Base-by-base conservation (phyloP, 2,797 vertebrate species). In the Pagetopsis macropterus region DNA sequence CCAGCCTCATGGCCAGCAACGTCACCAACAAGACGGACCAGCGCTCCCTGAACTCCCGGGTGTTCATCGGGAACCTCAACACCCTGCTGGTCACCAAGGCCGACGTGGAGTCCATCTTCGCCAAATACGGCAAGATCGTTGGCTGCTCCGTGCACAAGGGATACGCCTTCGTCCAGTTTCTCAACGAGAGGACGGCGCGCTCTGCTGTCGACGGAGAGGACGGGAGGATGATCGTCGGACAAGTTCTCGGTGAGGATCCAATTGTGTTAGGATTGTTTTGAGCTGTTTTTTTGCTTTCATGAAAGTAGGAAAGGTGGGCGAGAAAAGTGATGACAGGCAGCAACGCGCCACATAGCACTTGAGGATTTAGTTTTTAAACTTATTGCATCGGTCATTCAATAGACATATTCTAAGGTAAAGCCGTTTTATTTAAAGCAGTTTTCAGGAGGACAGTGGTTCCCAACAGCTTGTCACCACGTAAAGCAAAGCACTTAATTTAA, bases 131-230 rank as follows among this genome's bases (percentile, higher is more conserved):
- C 80, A 97, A 97, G 93, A 96, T 98, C 37, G 96, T 98, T 1
- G 97, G 97, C 81, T 98, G 97, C 93, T 98, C 97, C 1, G 95
- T 98, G 66, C 97, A 98, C 94, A 98, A 98, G 88, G 97, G 97
- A 78, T 98, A 95, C 79, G 97, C 97, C 82, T 98, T 98, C 9
- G 97, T 98, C 58, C 97, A 98, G 76, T 98, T 91, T 66, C 88
- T 93, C 86, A 97, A 96, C 2, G 97, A 98, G 91, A 94, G 97
- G 84, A 96, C 94, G n/a, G 97, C 96, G 37, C 94, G 96, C 0
- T 49, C 96, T 1, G 96, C 97, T 0, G 97, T 97, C 11, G 77
- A 63, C 1, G 94, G 95, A 46, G 97, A 98, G 83, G 96, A 97
- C 37, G 96, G 96, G 5, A 93, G 96, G 74, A 96, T 97, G 96